Conservation (phyloP, 2,888 invertebrate species). For the Cremastinae sp. region DNA sequence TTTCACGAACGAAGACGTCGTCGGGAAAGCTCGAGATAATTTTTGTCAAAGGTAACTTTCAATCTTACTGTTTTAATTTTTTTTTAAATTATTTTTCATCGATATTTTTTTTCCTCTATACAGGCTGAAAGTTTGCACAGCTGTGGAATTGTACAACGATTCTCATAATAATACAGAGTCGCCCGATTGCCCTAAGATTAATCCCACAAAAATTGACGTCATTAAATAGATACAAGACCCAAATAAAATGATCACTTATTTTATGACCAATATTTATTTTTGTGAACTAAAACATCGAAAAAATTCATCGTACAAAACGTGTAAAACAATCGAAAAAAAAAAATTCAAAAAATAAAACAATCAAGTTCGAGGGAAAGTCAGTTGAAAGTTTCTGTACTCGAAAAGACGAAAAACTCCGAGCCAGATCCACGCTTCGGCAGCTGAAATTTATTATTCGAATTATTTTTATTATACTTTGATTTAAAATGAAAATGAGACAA, state of each 20-base stretch:
- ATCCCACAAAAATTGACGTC: conserved; percentile 15
- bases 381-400: conserved; percentile 68
- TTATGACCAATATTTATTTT: conserved; percentile 51
- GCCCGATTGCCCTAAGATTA: conserved; percentile 55
- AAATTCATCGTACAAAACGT: conserved; percentile 26
- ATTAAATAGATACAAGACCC: not conserved
- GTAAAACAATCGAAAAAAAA: conserved; percentile 56
- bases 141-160: conserved; percentile 51
- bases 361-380: conserved; percentile 41
- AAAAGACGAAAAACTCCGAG: conserved; percentile 70
- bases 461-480: not conserved
- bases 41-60: conserved; percentile 70
- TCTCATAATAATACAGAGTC: conserved; percentile 7
- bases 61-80: too few species aligned
- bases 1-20: conserved; percentile 50
- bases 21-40: conserved; percentile 63
- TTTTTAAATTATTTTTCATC: not conserved
- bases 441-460: conserved; percentile 58
- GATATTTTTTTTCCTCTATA: not conserved
- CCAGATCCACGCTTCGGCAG: conserved; percentile 71
- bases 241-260: conserved; percentile 7
- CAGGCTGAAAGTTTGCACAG: conserved; percentile 55
- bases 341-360: conserved; percentile 41
- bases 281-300: conserved; percentile 41
- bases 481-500: not conserved